Base-by-base conservation (phyloP, 2,113 vertebrate species). In the Nothoprocta pentlandii region DNA sequence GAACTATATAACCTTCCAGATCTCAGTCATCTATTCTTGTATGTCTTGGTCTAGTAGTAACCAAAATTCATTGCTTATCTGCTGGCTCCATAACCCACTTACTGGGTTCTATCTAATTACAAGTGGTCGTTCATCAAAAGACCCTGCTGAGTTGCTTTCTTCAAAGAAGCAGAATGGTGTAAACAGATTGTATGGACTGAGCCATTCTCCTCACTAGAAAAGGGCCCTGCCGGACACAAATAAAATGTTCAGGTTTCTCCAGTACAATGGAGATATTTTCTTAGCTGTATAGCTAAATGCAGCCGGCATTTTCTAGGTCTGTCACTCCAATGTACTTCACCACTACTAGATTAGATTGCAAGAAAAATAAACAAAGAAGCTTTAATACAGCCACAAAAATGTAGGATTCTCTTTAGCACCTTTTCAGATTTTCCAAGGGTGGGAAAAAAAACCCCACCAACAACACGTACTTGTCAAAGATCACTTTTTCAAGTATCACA, bases 401-500 rank as follows among this genome's bases (percentile, higher is more conserved):
- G 5, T 21, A 46, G 10, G 22, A 59, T 74, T 87, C 23, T 26
- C 5, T 39, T 16, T 4, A 17, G 21, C 11, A 46, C 8, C 41
- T n/a, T 30, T 71, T 66, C 4, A 4, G 20, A 36, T 25, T 63
- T 79, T 25, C 34, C 32, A 26, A 74, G 25, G 10, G 22, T 39
- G 21, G 49, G 10, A 76, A n/a, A 3, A 85, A 64, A 90, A 34
- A 41, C 42, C 42, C 42, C 11, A 22, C 26, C 12, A 85, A 26
- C 32, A 36, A 16, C 47, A 53, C 6, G 61, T 77, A 14, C 32
- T 87, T 63, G 47, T 19, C 62, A 93, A 94, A 96, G 80, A 80
- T 93, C 47, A 88, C 21, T 92, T 89, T 85, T 88, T 79, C 39
- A 88, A 88, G 62, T 80, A 86, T 69, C 70, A 19, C 85, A 53